Conservation (phyloP, 2,888 invertebrate species). For the Acanthoscelides obtectus region DNA sequence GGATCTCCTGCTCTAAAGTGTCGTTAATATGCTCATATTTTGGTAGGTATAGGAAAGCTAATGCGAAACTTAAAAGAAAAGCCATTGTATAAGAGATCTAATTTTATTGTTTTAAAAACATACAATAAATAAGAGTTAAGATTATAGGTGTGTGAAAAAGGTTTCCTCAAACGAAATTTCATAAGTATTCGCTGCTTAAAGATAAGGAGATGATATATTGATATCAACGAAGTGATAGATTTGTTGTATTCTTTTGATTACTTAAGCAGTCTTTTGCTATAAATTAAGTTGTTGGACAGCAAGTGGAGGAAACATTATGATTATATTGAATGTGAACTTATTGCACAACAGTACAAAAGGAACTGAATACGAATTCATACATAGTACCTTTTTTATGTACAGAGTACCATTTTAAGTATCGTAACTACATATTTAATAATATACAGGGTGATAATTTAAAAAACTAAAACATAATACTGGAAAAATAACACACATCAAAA, state of each 20-base stretch:
- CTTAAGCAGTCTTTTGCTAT: not conserved
- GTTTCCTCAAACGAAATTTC: not conserved
- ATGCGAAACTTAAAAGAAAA: too few relatives aligned
- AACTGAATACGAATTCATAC: conserved; percentile 15
- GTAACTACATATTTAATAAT: not conserved
- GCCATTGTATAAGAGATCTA: conserved; percentile 26
- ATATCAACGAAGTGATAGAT: not conserved
- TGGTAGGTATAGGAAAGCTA: too few relatives aligned
- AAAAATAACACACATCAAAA: conserved; percentile 34
- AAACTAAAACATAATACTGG: not conserved
- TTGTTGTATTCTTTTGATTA: not conserved
- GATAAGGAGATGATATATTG: not conserved
- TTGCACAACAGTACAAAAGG: not conserved
- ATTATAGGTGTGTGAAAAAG: not conserved
- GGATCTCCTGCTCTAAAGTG: too few relatives aligned
- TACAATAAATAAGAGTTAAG: conserved; percentile 32
- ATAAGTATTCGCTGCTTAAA: not conserved
- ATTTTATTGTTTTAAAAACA: conserved; percentile 35
- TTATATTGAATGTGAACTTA: not conserved
- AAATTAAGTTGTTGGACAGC: not conserved
- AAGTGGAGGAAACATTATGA: not conserved
- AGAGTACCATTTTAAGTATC: conserved; percentile 5
- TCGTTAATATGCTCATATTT: too few relatives aligned
- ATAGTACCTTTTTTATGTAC: conserved; percentile 15
- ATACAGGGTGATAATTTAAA: not conserved